Evolutionary conservation across 2,113 vertebrate genomes (phyloP).

Genomic region (Zosterops hypoxanthus): DNA sequence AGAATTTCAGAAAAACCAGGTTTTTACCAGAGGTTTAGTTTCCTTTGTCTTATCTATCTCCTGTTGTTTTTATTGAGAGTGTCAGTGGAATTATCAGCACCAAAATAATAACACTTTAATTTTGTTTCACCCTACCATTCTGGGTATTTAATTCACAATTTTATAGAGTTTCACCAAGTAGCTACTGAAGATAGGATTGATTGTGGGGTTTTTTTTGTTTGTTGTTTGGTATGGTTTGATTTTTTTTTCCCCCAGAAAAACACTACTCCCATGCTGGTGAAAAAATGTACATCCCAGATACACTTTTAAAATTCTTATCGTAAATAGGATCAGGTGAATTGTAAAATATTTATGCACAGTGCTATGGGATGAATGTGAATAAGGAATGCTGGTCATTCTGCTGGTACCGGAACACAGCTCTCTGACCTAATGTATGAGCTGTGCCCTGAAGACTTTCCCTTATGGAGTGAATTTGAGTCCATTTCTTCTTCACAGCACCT

Average conservation of each 20-base stretch:
- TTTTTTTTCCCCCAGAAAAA: background rate
- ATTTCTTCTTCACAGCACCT: background rate
- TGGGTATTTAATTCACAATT: background rate
- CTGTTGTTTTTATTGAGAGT: background rate
- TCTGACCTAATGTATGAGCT: background rate
- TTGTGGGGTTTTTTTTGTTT: background rate
- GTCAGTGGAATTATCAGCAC: background rate
- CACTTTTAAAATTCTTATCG: background rate
- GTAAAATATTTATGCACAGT: background rate
- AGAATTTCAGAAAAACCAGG: background rate
- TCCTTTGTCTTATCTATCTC: background rate
- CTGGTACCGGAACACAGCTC: background rate
- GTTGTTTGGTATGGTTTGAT: background rate
- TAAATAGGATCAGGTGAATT: background rate
- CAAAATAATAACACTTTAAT: background rate
- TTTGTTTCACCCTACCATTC: background rate
- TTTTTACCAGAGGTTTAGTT: background rate
- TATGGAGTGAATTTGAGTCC: background rate
- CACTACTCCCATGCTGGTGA: background rate
- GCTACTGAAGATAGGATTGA: background rate
- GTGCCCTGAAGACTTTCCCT: background rate
- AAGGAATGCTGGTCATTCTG: background rate
- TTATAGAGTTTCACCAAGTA: background rate
- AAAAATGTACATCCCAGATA: background rate
- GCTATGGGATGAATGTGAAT: background rate